Base-by-base conservation (phyloP, 1,140 invertebrate species). In the Lasioglossum albipes region DNA sequence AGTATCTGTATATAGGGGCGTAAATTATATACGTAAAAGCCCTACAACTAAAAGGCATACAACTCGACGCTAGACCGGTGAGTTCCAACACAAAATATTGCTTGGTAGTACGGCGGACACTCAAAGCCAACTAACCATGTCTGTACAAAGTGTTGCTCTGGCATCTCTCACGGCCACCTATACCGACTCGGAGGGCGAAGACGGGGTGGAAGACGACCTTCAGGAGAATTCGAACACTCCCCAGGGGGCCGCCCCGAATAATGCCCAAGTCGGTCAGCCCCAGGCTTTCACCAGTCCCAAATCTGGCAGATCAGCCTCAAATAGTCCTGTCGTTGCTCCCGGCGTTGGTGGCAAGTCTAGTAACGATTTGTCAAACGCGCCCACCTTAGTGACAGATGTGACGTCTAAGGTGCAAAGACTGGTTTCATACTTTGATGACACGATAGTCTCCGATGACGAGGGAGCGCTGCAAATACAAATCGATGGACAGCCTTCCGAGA, bases 141-240 rank as follows among this genome's bases (percentile, higher is more conserved):
- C 92, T 93, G 92, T 93, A 92, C 92, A 93, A 93, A 93, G 92
- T 90, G 87, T 93, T 91, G 96, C 96, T 81, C 93, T 97, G 91
- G 96, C 96, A 84, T 97, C 96, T 84, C 93, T 97, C 84, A 97
- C 96, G 67, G 96, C 96, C 36, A 96, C 96, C 64, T 97, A 97
- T 92, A 97, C 96, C 20, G 96, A 97, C 90, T 97, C 96, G 2
- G 97, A 97, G 92, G 96, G 96, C 64, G 97, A 97, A 93, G 96
- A 96, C 84, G 95, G 95, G 81, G 94, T 95, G 90, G 95, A 96
- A 86, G 95, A 95, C 79, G 94, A 95, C 64, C 92, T 92, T 70
- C 92, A 93, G 76, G 90, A 93, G 74, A 91, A 91, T 89, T 89
- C 89, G 81, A 90, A 89, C 81, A 89, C 89, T 88, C 86, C 90